phyloP scores from a whole-genome alignment of 2,888 invertebrate genomes.

The Drosophila kanekoi region DNA sequence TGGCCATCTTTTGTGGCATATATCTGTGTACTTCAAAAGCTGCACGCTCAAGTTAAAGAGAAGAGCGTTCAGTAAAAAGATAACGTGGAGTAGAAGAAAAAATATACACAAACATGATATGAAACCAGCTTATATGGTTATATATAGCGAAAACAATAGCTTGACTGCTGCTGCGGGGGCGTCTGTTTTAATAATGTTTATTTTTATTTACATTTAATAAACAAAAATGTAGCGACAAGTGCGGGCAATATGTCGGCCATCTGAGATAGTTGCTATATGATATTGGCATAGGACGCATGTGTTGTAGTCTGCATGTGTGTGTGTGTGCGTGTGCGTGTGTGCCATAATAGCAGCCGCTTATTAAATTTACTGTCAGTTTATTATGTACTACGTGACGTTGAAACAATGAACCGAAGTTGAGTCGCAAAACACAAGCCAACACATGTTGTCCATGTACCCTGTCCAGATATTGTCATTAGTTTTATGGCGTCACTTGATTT shows the following conservation, averaged over 20 bases:
- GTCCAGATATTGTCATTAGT: conserved; percentile 56
- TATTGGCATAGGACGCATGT: conserved; percentile 38
- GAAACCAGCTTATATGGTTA: conserved; percentile 16
- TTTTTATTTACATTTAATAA: conserved; percentile 78
- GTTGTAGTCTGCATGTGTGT: conserved; percentile 20
- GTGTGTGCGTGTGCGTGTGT: conserved; percentile 29
- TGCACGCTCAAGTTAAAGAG: conserved; percentile 9
- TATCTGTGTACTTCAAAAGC: conserved; percentile 1
- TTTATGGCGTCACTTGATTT: conserved; percentile 62
- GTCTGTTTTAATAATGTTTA: conserved; percentile 76
- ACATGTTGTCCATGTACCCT: conserved; percentile 46
- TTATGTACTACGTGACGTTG: conserved; percentile 74
- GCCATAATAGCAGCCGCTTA: conserved; percentile 55
- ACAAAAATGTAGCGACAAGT: conserved; percentile 70
- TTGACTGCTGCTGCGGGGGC: conserved; percentile 32
- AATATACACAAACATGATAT: conserved; percentile 1
- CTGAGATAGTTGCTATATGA: conserved; percentile 44
- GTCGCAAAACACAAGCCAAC: conserved; percentile 39
- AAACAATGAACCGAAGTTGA: conserved; percentile 55
- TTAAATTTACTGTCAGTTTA: conserved; percentile 77
- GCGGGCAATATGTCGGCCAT: conserved; percentile 67
- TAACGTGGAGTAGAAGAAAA: conserved; percentile 1
- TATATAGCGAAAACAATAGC: conserved; percentile 16
- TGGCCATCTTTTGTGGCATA: conserved; percentile 31
- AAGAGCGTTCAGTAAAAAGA: neutral